Conservation (phyloP, 2,888 invertebrate genomes). For the Catocala fraxini region DNA sequence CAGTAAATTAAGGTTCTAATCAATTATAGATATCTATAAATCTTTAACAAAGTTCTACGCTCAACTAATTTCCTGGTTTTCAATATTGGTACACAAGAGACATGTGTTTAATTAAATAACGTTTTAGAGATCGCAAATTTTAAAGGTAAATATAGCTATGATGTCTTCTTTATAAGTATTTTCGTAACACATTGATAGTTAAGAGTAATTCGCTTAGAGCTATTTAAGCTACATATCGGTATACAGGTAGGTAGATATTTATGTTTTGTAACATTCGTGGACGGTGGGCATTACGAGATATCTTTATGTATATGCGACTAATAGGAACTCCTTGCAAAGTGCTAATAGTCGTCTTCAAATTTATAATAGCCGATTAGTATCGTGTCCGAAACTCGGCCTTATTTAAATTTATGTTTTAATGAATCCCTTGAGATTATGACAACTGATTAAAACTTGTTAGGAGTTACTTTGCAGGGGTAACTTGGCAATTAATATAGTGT, state of each 20-base stretch:
- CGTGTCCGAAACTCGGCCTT: no score
- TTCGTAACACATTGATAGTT: not conserved
- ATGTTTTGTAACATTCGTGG: not conserved
- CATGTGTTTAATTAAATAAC: slow-evolving; percentile 17
- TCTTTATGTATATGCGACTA: no score
- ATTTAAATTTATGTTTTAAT: no score
- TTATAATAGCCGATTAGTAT: no score
- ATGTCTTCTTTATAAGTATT: slow-evolving; percentile 4
- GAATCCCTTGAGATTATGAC: no score
- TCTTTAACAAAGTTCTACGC: slow-evolving; percentile 16
- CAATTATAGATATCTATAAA: slow-evolving; percentile 27
- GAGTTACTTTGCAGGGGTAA: not conserved
- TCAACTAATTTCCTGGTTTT: slow-evolving; percentile 31
- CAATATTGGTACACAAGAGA: slow-evolving; percentile 19
- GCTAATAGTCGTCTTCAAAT: no score
- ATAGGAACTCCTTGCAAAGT: no score
- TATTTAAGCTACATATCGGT: slow-evolving; percentile 34
- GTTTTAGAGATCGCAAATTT: slow-evolving; percentile 20
- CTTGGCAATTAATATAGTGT: not conserved
- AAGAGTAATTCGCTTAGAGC: not conserved
- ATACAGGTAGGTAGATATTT: slow-evolving; percentile 46
- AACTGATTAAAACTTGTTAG: not conserved
- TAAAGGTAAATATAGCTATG: slow-evolving; percentile 9
- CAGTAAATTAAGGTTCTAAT: slow-evolving; percentile 22
- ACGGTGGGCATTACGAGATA: slow-evolving; percentile 1